Percentiles rank a stretch among this genome's conserved stretches.
Evolutionary conservation across 2,888 invertebrate genomes (phyloP).

Genomic region (Antheraea yamamai): DNA sequence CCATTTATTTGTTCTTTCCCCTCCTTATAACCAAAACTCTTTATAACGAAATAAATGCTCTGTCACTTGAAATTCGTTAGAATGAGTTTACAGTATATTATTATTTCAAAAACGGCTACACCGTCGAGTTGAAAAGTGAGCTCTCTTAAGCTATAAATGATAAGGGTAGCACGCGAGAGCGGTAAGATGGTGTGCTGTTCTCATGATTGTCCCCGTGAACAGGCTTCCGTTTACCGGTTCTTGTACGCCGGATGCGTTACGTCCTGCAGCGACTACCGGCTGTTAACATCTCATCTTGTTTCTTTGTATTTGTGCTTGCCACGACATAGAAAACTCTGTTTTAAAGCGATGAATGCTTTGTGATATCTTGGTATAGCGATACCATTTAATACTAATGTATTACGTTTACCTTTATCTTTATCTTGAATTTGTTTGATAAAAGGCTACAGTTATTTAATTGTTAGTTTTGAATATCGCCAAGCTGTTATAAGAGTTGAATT

Average conservation of each 20-base stretch:
- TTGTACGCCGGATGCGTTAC: constrained; percentile 59
- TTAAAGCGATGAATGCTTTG: constrained; percentile 10
- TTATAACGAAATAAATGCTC: too few species aligned
- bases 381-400: not conserved
- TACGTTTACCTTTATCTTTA: not conserved
- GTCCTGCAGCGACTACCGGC: constrained; percentile 46
- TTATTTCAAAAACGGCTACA: not conserved
- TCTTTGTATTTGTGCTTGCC: constrained; percentile 50
- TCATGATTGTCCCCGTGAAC: constrained; percentile 55
- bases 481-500: not conserved
- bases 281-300: constrained; percentile 54
- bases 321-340: constrained; percentile 27
- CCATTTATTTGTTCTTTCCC: too few species aligned
- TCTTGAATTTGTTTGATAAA: not conserved
- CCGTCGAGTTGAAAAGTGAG: not conserved
- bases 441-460: not conserved
- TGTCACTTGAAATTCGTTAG: too few species aligned
- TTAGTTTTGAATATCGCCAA: not conserved
- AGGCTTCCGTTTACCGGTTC: constrained; percentile 55
- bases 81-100: not conserved
- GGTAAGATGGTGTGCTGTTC: constrained; percentile 50
- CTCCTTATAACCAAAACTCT: too few species aligned
- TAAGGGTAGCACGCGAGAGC: constrained; percentile 42
- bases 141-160: constrained; percentile 42
- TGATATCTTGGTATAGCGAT: not conserved